Conservation (phyloP, 2,797 vertebrate genomes). For the Poeciliopsis presidionis region DNA sequence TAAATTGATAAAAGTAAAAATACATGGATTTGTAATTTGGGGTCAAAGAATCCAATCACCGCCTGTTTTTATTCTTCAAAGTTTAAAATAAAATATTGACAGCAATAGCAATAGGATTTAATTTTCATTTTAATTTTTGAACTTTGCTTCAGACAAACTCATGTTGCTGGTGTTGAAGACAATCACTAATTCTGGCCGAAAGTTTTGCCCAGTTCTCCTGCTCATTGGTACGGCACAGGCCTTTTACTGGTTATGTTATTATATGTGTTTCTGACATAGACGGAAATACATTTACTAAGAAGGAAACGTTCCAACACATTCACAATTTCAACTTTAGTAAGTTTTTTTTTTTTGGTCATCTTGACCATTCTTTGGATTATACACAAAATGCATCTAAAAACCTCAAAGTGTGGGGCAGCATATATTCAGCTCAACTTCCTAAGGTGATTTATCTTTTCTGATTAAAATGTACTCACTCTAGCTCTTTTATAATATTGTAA, state of each 20-base stretch:
- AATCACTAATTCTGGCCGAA: not conserved
- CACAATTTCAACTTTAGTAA: not conserved
- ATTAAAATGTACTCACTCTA: not conserved
- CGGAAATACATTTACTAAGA: not conserved
- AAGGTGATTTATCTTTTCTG: not conserved
- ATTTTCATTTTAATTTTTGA: not conserved
- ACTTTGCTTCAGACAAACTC: not conserved
- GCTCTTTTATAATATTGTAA: conserved; percentile 11
- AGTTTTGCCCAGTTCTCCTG: not conserved
- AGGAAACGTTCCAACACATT: not conserved
- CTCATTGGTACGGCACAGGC: not conserved
- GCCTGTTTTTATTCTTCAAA: too few species aligned
- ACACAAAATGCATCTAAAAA: conserved; percentile 16
- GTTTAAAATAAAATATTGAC: too few species aligned
- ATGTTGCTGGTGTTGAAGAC: not conserved
- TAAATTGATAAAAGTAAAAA: not conserved
- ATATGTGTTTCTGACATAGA: not conserved
- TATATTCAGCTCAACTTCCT: conserved; percentile 5
- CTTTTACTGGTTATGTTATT: not conserved
- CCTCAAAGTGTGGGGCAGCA: not conserved
- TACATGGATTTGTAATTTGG: not conserved
- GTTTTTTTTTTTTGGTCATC: too few species aligned
- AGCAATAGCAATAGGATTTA: too few species aligned
- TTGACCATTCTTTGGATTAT: not conserved
- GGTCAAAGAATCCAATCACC: too few species aligned